phyloP scores from a whole-genome alignment of 1,140 invertebrate genomes.

The Neodiprion pinetum region DNA sequence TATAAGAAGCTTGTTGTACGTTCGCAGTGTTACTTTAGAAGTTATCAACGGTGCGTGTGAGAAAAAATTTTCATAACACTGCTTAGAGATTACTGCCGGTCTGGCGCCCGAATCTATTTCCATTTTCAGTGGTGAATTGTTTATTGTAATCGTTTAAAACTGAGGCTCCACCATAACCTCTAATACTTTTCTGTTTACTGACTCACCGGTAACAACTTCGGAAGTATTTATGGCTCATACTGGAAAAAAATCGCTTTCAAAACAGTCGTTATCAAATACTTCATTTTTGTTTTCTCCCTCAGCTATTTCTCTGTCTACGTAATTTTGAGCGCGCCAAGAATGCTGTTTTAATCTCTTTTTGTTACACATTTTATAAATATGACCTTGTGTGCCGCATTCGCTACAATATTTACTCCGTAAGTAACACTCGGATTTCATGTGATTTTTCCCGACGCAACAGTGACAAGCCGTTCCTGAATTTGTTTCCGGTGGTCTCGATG shows the following conservation, averaged over 20 bases:
- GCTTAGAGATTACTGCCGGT: neutral
- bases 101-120: neutral
- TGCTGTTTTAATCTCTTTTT: neutral
- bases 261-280: neutral
- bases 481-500: neutral
- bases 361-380: neutral
- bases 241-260: neutral
- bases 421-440: neutral
- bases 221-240: neutral
- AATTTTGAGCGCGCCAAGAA: neutral
- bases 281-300: neutral
- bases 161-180: neutral
- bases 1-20: neutral
- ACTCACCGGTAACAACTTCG: neutral
- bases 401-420: neutral
- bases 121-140: neutral
- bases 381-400: neutral
- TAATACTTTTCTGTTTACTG: neutral
- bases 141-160: neutral
- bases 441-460: neutral
- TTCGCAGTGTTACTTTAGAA: neutral
- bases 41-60: neutral
- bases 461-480: neutral
- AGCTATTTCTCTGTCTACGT: neutral
- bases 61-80: neutral